Percentiles rank a stretch among this genome's conserved stretches.
These are phyloP conservation scores for Thamnophis sirtalis DNA, from an alignment of 2,113 vertebrate genomes.

Conservation along the genomic window DNA sequence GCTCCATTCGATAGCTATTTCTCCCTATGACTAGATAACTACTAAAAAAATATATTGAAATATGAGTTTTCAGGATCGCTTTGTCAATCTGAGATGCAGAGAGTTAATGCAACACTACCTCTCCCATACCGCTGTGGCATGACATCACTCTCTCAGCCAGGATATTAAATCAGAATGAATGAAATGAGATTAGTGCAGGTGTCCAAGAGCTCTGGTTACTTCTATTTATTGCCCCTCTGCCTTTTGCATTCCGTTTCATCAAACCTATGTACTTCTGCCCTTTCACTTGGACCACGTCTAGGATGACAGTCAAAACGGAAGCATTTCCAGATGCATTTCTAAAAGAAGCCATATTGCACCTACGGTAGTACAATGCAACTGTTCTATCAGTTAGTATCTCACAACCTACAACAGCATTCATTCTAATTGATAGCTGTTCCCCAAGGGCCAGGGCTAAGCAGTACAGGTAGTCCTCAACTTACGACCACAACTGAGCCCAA, in stretches of 20 bases:
- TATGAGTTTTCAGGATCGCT: background rate
- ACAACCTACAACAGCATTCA: background rate
- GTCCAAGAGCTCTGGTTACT: constrained; percentile 51
- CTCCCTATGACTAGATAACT: background rate
- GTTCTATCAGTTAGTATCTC: background rate
- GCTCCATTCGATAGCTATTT: background rate
- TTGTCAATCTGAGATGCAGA: background rate
- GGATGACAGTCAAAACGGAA: background rate
- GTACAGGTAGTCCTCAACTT: too few species aligned
- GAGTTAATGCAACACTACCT: constrained; percentile 57
- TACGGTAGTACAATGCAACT: background rate
- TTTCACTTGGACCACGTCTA: background rate
- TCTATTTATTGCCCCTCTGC: background rate
- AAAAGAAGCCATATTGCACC: background rate
- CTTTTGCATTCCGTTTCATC: background rate
- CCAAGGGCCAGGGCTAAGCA: background rate
- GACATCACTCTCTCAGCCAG: constrained; percentile 84
- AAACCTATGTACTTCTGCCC: background rate
- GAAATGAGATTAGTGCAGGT: constrained; percentile 78
- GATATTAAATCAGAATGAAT: constrained; percentile 83
- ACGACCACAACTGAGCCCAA: too few species aligned
- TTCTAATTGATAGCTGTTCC: background rate
- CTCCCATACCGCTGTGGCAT: constrained; percentile 72
- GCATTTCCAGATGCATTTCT: background rate
- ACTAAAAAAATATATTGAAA: background rate